These are phyloP conservation scores for Trichomalopsis sarcophagae DNA, from an alignment of 1,140 invertebrate species.

Conservation along the genomic window DNA sequence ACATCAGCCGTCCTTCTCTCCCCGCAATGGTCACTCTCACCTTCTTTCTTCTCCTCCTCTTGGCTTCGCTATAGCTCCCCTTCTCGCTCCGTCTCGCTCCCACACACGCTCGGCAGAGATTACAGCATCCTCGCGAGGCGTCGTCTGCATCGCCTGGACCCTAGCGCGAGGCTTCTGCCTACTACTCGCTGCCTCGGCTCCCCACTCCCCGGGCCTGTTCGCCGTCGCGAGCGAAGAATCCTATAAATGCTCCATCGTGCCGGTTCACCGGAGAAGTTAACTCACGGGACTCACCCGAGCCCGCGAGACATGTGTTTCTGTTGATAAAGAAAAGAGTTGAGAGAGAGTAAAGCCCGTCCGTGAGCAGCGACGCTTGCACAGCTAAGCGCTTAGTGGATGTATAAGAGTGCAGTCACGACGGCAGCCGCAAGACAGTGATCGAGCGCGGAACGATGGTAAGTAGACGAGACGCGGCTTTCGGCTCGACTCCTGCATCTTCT, in stretches of 20 bases:
- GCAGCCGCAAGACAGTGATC: slow-evolving; percentile 5
- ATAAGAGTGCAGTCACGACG: not conserved
- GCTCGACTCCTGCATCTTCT: not conserved
- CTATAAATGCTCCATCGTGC: slow-evolving; percentile 73
- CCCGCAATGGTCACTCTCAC: slow-evolving; percentile 51
- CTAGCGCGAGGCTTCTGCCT: slow-evolving; percentile 52
- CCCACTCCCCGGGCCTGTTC: slow-evolving; percentile 53
- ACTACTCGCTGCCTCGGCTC: slow-evolving; percentile 53
- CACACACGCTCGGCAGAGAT: slow-evolving; percentile 56
- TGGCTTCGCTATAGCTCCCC: slow-evolving; percentile 49
- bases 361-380: not conserved
- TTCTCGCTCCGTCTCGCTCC: slow-evolving; percentile 47
- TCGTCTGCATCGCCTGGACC: slow-evolving; percentile 64
- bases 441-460: slow-evolving; percentile 65
- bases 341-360: too few relatives aligned
- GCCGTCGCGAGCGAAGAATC: slow-evolving; percentile 63
- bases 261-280: slow-evolving; percentile 69
- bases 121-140: slow-evolving; percentile 69
- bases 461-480: slow-evolving; percentile 47
- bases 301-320: slow-evolving; percentile 67
- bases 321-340: not conserved
- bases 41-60: slow-evolving; percentile 53
- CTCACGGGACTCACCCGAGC: slow-evolving; percentile 66
- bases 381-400: not conserved
- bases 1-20: slow-evolving; percentile 32